A percentile compares a stretch with the other conserved stretches of the same genome.
Conservation (phyloP, 2,113 vertebrate genomes). For the Genyomyrus donnyi region DNA sequence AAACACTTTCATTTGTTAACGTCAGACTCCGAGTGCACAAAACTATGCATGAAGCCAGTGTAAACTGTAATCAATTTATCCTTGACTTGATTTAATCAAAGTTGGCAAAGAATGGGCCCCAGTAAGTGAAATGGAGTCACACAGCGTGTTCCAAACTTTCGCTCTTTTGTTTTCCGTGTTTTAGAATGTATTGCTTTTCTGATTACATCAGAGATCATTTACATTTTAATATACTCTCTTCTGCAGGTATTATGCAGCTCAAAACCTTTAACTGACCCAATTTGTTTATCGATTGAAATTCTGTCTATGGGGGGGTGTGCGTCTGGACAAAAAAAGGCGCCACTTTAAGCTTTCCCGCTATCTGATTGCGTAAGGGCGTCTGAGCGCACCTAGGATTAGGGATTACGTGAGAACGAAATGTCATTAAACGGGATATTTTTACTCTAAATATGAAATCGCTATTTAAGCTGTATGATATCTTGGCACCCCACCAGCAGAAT, state of each 20-base stretch:
- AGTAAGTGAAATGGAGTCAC: not conserved
- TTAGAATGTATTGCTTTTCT: not conserved
- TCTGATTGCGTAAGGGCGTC: not conserved
- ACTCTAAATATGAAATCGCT: not conserved
- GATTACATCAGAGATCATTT: not conserved
- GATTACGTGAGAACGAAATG: conserved; percentile 12
- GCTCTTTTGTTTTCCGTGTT: not conserved
- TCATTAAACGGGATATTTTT: not conserved
- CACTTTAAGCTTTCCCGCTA: not conserved
- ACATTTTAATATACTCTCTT: not conserved
- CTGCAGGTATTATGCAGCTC: not conserved
- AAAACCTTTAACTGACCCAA: too few species aligned
- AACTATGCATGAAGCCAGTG: not conserved
- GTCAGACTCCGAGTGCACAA: not conserved
- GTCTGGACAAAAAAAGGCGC: not conserved
- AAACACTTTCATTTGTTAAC: conserved; percentile 1
- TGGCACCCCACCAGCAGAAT: not conserved
- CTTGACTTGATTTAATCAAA: not conserved
- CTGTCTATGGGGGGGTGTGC: not conserved
- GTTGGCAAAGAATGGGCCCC: not conserved
- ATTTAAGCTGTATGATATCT: not conserved
- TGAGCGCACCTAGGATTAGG: conserved; percentile 6
- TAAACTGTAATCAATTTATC: not conserved
- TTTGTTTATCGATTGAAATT: not conserved
- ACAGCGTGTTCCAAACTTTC: not conserved